phyloP scores from a whole-genome alignment of 2,797 vertebrate species.

The Geotrypetes seraphini region DNA sequence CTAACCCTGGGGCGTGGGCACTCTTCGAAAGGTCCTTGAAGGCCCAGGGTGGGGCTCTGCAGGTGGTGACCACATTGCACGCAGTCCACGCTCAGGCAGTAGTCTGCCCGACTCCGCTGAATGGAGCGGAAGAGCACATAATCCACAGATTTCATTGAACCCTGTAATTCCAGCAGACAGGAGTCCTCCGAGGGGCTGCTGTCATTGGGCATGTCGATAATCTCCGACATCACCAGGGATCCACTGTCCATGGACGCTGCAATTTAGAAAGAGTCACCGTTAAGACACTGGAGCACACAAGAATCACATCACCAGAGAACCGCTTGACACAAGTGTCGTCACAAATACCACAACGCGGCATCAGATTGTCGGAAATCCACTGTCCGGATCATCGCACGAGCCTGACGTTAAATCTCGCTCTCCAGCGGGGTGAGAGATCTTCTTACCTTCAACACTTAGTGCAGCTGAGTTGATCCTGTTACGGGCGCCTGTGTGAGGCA shows the following conservation, averaged over 20 bases:
- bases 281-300: too few species aligned
- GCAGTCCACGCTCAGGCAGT: conserved; percentile 63
- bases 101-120: conserved; percentile 59
- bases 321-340: too few species aligned
- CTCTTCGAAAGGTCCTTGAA: conserved; percentile 66
- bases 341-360: too few species aligned
- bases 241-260: conserved; percentile 91
- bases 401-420: too few species aligned
- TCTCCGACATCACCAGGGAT: conserved; percentile 84
- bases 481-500: conserved; percentile 52
- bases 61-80: conserved; percentile 31
- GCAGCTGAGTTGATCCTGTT: conserved; percentile 80
- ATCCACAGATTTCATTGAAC: conserved; percentile 55
- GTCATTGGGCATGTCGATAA: conserved; percentile 84
- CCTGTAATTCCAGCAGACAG: conserved; percentile 79
- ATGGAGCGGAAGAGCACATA: conserved; percentile 62
- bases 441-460: conserved; percentile 80
- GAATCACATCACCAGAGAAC: too few species aligned
- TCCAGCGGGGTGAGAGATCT: too few species aligned
- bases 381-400: too few species aligned
- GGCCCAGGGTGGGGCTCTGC: conserved; percentile 24
- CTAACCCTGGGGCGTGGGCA: conserved; percentile 55
- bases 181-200: conserved; percentile 93
- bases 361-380: too few species aligned
- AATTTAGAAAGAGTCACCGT: too few species aligned